These are phyloP conservation scores for Rhinoptilus africanus DNA, from an alignment of 2,113 vertebrate genomes.

Conservation along the genomic window DNA sequence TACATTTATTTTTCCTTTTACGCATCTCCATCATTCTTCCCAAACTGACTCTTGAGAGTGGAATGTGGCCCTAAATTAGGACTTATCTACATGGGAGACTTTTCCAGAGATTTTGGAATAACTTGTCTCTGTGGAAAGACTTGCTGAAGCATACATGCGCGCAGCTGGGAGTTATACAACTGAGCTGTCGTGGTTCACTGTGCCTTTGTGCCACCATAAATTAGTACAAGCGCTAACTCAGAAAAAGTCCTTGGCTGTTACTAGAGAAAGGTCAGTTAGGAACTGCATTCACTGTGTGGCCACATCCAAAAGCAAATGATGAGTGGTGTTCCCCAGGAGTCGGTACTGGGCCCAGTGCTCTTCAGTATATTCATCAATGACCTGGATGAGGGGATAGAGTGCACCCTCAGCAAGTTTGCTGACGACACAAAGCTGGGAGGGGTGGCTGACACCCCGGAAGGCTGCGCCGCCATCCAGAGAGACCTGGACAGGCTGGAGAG, in stretches of 20 bases:
- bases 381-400: too few relatives aligned
- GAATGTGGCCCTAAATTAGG: neutral
- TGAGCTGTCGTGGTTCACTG: neutral
- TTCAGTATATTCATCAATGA: too few relatives aligned
- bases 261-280: constrained; percentile 29
- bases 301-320: neutral
- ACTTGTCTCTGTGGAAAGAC: neutral
- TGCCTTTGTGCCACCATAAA: neutral
- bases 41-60: neutral
- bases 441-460: too few relatives aligned
- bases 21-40: neutral
- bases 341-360: too few relatives aligned
- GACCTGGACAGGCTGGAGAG: too few relatives aligned
- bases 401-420: too few relatives aligned
- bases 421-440: too few relatives aligned
- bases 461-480: too few relatives aligned
- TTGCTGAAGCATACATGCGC: neutral
- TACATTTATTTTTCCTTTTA: neutral
- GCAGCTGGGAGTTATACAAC: neutral
- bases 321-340: too few relatives aligned
- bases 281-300: neutral
- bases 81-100: neutral
- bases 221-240: constrained; percentile 1
- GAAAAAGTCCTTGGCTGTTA: constrained; percentile 23
- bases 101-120: neutral